These are phyloP conservation scores for Campaea margaritaria DNA, from an alignment of 2,888 invertebrate genomes.

Conservation along the genomic window DNA sequence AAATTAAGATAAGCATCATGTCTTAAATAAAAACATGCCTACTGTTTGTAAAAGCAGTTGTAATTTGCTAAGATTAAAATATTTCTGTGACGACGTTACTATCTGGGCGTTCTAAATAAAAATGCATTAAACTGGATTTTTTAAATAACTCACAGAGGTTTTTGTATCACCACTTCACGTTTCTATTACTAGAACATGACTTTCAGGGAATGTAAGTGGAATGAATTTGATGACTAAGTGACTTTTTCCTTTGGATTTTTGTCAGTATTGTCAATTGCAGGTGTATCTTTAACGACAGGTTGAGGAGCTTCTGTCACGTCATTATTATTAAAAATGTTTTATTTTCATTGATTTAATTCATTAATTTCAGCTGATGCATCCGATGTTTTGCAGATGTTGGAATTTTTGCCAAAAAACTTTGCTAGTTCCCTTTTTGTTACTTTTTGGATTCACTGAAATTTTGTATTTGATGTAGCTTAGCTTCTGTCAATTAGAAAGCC, in stretches of 20 bases:
- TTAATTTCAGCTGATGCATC: slow-evolving; percentile 81
- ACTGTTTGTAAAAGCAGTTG: background rate
- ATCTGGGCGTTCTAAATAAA: slow-evolving; percentile 72
- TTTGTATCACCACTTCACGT: slow-evolving; percentile 81
- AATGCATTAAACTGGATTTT: slow-evolving; percentile 74
- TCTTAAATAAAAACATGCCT: background rate
- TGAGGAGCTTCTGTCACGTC: slow-evolving; percentile 82
- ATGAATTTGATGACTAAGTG: slow-evolving; percentile 75
- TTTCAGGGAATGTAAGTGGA: slow-evolving; percentile 83
- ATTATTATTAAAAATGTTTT: slow-evolving; percentile 65
- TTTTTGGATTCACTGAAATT: slow-evolving; percentile 5
- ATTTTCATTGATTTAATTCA: slow-evolving; percentile 66
- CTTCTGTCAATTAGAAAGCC: slow-evolving; percentile 13
- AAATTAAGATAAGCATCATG: background rate
- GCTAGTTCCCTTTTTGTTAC: slow-evolving; percentile 12
- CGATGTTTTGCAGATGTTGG: slow-evolving; percentile 79
- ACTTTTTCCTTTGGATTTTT: slow-evolving; percentile 47
- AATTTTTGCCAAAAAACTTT: slow-evolving; percentile 61
- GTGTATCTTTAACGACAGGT: slow-evolving; percentile 76
- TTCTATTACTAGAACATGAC: slow-evolving; percentile 72
- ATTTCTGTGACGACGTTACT: slow-evolving; percentile 47
- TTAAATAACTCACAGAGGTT: slow-evolving; percentile 76
- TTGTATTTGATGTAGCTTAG: slow-evolving; percentile 7
- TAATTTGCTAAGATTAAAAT: slow-evolving; percentile 12
- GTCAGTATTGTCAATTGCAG: slow-evolving; percentile 74